Base-by-base conservation (phyloP, 2,888 invertebrate genomes). In the Clitarchus hookeri region DNA sequence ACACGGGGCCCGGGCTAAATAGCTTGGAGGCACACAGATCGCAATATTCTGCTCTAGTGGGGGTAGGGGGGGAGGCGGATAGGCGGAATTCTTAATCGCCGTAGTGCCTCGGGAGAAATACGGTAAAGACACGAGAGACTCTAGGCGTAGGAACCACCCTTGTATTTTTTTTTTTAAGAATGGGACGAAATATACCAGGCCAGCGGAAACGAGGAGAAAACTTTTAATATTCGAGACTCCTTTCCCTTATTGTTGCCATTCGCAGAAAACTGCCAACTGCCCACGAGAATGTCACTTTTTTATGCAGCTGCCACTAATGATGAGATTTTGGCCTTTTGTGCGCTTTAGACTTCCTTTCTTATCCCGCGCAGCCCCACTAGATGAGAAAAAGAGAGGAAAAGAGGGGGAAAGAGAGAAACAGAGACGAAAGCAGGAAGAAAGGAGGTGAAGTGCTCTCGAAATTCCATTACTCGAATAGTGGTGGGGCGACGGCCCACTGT, bases 401-500 rank as follows among this genome's bases (percentile, higher is more conserved):
- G 65, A 23, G 8, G 65, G n/a, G 23, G n/a, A 65, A 65, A 65
- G 12, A 65, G 65, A n/a, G 65, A 53, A 65, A 65, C 65, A n/a
- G 65, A 65, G 23, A 19, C 11, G 65, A 65, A 65, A 65, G 65
- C 1, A 1, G 1, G 19, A 65, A 65, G 65, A 65, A n/a, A n/a
- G 16, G n/a, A 23, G n/a, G 65, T 23, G n/a, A 36, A 84, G 44
- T 78, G 26, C 36, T 84, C 44, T 78, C 44, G 77, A 84, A 84
- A 84, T 84, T 78, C 78, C 53, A 84, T 84, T 84, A 77, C 77
- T 84, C 78, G 65, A 65, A 65, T 65, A 65, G 65, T 65, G 65
- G 19, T 65, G n/a, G 65, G 65, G 65, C 65, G 65, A 65, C 65
- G 65, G n/a, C 23, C 65, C n/a, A 65, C 65, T 65, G 65, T 65